Evolutionary conservation across 2,797 vertebrate genomes (phyloP).

Genomic region (Sebastes cheni): DNA sequence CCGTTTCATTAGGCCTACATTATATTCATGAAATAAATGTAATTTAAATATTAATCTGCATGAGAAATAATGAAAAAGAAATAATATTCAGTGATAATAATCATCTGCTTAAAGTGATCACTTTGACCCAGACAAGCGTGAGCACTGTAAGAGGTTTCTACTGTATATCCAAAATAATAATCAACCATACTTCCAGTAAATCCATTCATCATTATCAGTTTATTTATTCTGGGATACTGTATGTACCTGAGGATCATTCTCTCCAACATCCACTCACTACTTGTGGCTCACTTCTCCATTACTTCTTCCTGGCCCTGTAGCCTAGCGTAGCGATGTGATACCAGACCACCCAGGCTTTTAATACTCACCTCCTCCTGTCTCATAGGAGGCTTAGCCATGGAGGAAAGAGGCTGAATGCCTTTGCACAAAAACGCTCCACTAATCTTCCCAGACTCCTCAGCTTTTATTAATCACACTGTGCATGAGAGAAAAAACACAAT

Average conservation of each 20-base stretch:
- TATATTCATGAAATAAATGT: too few relatives aligned
- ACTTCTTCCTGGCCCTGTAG: background rate
- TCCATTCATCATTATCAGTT: constrained; percentile 1
- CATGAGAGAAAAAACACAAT: constrained; percentile 19
- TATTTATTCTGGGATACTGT: constrained; percentile 23
- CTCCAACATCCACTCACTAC: background rate
- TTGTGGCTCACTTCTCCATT: constrained; percentile 2
- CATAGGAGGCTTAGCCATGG: constrained; percentile 47
- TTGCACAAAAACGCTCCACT: constrained; percentile 55
- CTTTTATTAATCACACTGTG: constrained; percentile 57
- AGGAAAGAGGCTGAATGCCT: constrained; percentile 52
- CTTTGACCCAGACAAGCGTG: too few relatives aligned
- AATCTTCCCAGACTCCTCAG: constrained; percentile 62
- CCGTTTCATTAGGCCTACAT: too few relatives aligned
- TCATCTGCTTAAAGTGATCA: too few relatives aligned
- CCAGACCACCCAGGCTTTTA: constrained; percentile 77
- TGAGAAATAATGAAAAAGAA: too few relatives aligned
- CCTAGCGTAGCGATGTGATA: constrained; percentile 23
- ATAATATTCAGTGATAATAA: too few relatives aligned
- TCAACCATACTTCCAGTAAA: background rate
- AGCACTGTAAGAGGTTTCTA: too few relatives aligned
- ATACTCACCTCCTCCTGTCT: constrained; percentile 74
- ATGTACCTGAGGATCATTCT: constrained; percentile 18
- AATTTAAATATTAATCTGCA: too few relatives aligned
- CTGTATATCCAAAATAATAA: constrained; percentile 9